These are phyloP conservation scores for Thamnophis elegans DNA, from an alignment of 2,797 vertebrate genomes.

Conservation along the genomic window DNA sequence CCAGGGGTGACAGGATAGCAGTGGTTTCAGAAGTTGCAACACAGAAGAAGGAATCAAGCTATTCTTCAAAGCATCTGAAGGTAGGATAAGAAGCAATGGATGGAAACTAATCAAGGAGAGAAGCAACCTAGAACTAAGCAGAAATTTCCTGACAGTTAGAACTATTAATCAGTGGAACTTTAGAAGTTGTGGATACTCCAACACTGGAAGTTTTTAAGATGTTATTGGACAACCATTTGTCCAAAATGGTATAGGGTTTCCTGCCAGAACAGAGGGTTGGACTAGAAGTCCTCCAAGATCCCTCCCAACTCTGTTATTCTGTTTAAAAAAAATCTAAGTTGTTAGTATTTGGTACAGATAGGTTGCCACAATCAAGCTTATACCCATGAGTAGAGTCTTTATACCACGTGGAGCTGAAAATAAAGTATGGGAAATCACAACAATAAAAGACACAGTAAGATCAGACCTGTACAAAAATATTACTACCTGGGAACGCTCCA, in stretches of 20 bases:
- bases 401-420: conserved; percentile 10
- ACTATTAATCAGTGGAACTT: neutral
- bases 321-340: neutral
- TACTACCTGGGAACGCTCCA: neutral
- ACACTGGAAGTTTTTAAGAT: neutral
- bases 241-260: neutral
- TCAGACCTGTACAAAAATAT: conserved; percentile 26
- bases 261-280: neutral
- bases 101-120: neutral
- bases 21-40: neutral
- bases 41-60: neutral
- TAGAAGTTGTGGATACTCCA: neutral
- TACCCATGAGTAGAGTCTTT: conserved; percentile 23
- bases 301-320: neutral
- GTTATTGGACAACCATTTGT: neutral
- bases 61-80: neutral
- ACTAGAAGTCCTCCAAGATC: neutral
- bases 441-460: conserved; percentile 3
- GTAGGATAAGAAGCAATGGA: neutral
- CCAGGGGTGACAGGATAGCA: neutral
- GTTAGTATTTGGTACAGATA: neutral
- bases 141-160: neutral
- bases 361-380: conserved; percentile 10
- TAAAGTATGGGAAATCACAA: conserved; percentile 21
- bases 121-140: neutral